Percentiles rank a stretch among this genome's conserved stretches.
Evolutionary conservation across 2,797 vertebrate genomes (phyloP).

Genomic region (Leptodactylus fallax): DNA sequence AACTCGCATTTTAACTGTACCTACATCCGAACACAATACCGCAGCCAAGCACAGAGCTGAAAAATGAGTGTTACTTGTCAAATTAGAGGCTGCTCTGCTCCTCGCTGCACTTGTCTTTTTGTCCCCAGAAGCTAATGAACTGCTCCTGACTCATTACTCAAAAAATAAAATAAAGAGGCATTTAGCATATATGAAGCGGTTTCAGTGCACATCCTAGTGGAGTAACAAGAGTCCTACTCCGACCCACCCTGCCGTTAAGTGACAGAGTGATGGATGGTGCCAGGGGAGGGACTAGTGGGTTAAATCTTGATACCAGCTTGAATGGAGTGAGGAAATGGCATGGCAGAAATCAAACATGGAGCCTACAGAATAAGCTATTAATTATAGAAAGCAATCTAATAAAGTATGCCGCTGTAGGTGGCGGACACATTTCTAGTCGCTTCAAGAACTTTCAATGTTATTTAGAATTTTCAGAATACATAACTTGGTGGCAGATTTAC

Average conservation of each 20-base stretch:
- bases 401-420: conserved; percentile 9
- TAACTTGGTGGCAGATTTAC: too few species aligned
- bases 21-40: background rate
- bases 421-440: conserved; percentile 3
- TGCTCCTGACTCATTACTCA: conserved; percentile 93
- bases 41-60: background rate
- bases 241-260: conserved; percentile 75
- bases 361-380: conserved; percentile 39
- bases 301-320: conserved; percentile 51
- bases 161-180: conserved; percentile 85
- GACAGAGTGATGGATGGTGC: conserved; percentile 56
- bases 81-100: conserved; percentile 87
- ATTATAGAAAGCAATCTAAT: conserved; percentile 44
- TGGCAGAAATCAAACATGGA: conserved; percentile 29
- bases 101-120: conserved; percentile 50
- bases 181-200: conserved; percentile 81
- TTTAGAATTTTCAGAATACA: background rate
- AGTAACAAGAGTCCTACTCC: conserved; percentile 77
- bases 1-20: background rate
- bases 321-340: conserved; percentile 37
- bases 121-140: conserved; percentile 91
- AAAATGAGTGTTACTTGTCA: conserved; percentile 98
- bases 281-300: conserved; percentile 19
- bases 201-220: conserved; percentile 76
- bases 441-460: background rate